Percentiles rank a stretch among this genome's conserved stretches.
Conservation (phyloP, 2,888 invertebrate species). For the Ashinkailepas kermadecensis region DNA sequence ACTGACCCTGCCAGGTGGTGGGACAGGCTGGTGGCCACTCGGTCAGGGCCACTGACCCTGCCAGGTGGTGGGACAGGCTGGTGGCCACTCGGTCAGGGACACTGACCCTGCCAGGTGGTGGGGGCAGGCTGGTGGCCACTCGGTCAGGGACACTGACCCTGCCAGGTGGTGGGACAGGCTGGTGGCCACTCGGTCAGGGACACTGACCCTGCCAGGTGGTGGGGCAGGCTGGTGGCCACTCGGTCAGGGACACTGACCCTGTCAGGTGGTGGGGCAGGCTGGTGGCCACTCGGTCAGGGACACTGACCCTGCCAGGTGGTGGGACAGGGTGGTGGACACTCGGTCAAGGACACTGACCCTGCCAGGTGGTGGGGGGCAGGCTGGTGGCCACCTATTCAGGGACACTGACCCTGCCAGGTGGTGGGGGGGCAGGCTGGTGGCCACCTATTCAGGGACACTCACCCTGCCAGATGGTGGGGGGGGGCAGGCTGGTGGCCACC, state of each 20-base stretch:
- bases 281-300: neutral
- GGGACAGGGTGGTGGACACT: neutral
- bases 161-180: neutral
- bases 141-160: neutral
- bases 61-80: neutral
- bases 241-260: neutral
- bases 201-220: neutral
- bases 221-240: neutral
- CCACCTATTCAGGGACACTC: neutral
- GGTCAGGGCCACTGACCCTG: neutral
- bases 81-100: neutral
- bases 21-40: neutral
- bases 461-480: neutral
- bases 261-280: neutral
- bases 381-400: neutral
- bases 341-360: neutral
- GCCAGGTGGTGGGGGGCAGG: neutral
- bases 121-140: neutral
- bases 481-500: neutral
- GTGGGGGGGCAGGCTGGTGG: neutral
- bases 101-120: neutral
- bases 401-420: neutral
- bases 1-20: neutral
- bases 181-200: neutral
- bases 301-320: neutral